phyloP scores from a whole-genome alignment of 2,888 invertebrate species.

The Onchidella celtica region DNA sequence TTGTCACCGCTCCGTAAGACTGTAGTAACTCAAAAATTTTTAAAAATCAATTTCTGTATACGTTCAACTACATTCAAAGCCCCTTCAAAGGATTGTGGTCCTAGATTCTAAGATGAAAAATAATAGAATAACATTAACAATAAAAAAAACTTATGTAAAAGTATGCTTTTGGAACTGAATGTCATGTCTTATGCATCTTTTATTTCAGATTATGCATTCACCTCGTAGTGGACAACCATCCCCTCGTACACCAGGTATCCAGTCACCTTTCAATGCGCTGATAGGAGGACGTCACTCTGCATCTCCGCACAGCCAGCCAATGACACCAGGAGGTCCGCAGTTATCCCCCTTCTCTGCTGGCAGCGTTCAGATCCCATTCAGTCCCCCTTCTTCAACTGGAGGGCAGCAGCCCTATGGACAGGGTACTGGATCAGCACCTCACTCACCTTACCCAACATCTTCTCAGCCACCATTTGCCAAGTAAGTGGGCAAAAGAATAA shows the following conservation, averaged over 20 bases:
- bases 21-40: no score
- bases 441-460: constrained; percentile 62
- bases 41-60: no score
- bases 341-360: constrained; percentile 70
- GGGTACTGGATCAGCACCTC: constrained; percentile 61
- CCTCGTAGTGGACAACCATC: constrained; percentile 70
- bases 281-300: constrained; percentile 54
- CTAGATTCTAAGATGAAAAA: no score
- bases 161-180: no score
- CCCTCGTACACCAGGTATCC: constrained; percentile 71
- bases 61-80: no score
- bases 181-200: no score
- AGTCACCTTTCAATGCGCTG: constrained; percentile 64
- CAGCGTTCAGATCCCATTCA: constrained; percentile 66
- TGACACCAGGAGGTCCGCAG: constrained; percentile 59
- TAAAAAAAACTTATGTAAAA: no score
- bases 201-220: constrained; percentile 61
- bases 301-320: constrained; percentile 59
- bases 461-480: constrained; percentile 49
- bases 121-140: no score
- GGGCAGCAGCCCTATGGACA: constrained; percentile 58
- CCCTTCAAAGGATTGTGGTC: no score
- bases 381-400: constrained; percentile 58
- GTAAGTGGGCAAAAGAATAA: constrained; percentile 15
- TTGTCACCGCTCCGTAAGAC: no score